Conservation (phyloP, 2,888 invertebrate genomes). For the Perdita meconis region DNA sequence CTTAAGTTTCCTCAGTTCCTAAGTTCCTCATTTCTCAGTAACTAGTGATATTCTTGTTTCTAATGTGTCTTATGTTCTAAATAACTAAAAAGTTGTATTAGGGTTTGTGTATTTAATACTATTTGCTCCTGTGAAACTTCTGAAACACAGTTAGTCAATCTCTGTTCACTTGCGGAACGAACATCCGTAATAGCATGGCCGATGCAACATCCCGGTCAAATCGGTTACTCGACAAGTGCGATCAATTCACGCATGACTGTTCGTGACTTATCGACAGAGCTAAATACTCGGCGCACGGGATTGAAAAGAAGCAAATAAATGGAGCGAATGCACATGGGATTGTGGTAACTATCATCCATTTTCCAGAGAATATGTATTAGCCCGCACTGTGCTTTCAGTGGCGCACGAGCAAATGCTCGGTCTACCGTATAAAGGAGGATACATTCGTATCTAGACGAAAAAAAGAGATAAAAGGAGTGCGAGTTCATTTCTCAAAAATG, state of each 20-base stretch:
- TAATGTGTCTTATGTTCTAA: too few species aligned
- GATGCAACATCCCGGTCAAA: neutral
- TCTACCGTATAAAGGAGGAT: conserved; percentile 7
- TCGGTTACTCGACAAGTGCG: conserved; percentile 13
- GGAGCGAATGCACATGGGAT: conserved; percentile 39
- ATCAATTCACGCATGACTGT: conserved; percentile 24
- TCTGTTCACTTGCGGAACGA: neutral
- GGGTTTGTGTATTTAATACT: too few species aligned
- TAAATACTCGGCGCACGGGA: conserved; percentile 20
- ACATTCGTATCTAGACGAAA: conserved; percentile 8
- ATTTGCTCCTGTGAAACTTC: neutral
- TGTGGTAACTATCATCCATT: conserved; percentile 44
- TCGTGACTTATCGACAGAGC: conserved; percentile 41
- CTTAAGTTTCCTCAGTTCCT: too few species aligned
- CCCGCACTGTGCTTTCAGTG: conserved; percentile 21
- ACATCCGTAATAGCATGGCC: neutral
- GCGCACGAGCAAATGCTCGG: conserved; percentile 35
- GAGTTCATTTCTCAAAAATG: conserved; percentile 39
- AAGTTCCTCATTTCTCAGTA: too few species aligned
- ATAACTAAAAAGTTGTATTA: too few species aligned
- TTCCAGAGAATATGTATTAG: conserved; percentile 51
- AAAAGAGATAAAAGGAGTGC: conserved; percentile 24
- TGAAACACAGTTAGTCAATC: too few species aligned
- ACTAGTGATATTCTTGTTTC: too few species aligned
- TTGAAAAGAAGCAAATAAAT: conserved; percentile 48